Evolutionary conservation across 2,113 vertebrate species (phyloP), one percentile per base, ranked within the genome.

Genomic region (Heptranchias perlo): DNA sequence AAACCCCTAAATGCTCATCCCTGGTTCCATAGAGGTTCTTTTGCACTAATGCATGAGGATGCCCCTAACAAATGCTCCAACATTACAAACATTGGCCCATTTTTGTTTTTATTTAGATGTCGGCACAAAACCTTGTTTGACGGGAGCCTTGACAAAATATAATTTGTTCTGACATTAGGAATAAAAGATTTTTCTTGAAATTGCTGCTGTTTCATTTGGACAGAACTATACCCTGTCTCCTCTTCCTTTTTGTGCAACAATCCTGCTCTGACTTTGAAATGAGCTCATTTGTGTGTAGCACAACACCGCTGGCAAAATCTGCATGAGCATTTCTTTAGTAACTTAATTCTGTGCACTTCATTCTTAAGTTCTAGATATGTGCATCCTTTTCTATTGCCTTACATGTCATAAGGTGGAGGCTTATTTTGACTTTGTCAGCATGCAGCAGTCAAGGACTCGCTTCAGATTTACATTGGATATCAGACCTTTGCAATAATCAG

Each of bases 401-500:
- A 91, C 94, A 73, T 21, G 94, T 44, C 31, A 67, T 11, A 96
- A 96, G 96, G 96, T 96, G 86, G 96, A 96, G 96, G 96, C 96
- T 96, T 96, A 96, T 58, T 82, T 96, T 96, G 64, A 96, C 76
- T 96, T 96, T 97, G 31, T 96, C 96, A 96, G 73, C 96, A 96
- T 91, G 95, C 96, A 97, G 97, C 96, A 95, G 94, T 95, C 94
- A 95, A 73, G 94, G 65, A 52, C 94, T 52, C 96, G 96, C 86
- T 94, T 97, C 97, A 96, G 96, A 97, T 97, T 97, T 97, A 96
- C 96, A 96, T 96, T 96, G 96, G 97, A 97, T 96, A 93, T 96
- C 97, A 95, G 97, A 97, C 96, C 91, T 96, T 96, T 97, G 96
- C 96, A 97, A 96, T 98, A 97, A 98, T 97, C 97, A 97, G 96